Conservation (phyloP, 2,888 invertebrate genomes). For the Hydroisotoma schaefferi region DNA sequence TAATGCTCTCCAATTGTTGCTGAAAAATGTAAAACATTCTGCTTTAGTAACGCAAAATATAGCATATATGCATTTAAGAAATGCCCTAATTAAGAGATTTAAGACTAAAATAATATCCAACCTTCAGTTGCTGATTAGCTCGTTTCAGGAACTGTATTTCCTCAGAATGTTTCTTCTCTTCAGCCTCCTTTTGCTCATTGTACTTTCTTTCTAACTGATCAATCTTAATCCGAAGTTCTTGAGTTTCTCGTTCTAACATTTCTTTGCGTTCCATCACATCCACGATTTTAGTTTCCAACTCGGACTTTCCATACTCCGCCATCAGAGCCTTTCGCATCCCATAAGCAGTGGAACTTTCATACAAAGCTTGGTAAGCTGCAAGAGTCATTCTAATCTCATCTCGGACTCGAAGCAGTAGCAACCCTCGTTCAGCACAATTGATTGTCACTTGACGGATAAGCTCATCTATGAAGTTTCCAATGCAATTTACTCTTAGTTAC, state of each 20-base stretch:
- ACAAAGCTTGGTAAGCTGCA: slow-evolving; percentile 92
- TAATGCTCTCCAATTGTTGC: slow-evolving; percentile 91
- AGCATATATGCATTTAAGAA: too few relatives aligned
- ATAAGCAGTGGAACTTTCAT: slow-evolving; percentile 96
- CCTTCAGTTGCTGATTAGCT: slow-evolving; percentile 90
- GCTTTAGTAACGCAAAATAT: too few relatives aligned
- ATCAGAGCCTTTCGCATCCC: slow-evolving; percentile 97
- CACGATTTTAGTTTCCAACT: slow-evolving; percentile 65
- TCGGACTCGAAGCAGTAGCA: slow-evolving; percentile 83
- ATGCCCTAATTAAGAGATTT: too few relatives aligned
- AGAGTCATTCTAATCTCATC: slow-evolving; percentile 96
- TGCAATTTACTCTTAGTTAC: too few relatives aligned
- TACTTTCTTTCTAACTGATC: slow-evolving; percentile 80
- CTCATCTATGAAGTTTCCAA: slow-evolving; percentile 63
- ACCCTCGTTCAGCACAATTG: slow-evolving; percentile 92
- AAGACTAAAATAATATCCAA: slow-evolving; percentile 50
- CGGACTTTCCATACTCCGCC: slow-evolving; percentile 51
- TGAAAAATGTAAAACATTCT: slow-evolving; percentile 51
- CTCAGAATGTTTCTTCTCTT: slow-evolving; percentile 87
- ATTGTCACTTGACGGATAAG: slow-evolving; percentile 92
- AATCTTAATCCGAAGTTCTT: slow-evolving; percentile 66
- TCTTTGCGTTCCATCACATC: slow-evolving; percentile 65
- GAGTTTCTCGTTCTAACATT: slow-evolving; percentile 62
- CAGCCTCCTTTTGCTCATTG: slow-evolving; percentile 77
- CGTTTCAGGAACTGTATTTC: slow-evolving; percentile 88